Evolutionary conservation across 2,113 vertebrate species (phyloP).

Genomic region (Syngnathus typhle): DNA sequence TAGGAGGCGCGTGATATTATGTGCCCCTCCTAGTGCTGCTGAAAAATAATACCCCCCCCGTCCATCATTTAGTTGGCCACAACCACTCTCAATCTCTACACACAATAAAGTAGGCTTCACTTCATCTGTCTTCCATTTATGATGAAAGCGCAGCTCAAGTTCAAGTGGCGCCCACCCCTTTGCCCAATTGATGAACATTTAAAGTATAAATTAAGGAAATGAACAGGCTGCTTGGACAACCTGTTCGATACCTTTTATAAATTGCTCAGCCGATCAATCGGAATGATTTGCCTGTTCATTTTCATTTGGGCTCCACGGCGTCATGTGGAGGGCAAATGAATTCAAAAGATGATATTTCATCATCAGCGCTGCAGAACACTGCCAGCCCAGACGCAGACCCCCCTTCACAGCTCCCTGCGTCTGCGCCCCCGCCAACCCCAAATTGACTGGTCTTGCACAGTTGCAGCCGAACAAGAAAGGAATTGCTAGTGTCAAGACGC

Average conservation of each 20-base stretch:
- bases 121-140: not conserved
- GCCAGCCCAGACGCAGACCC: constrained; percentile 44
- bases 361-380: constrained; percentile 48
- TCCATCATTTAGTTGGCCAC: too few species aligned
- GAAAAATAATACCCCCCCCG: too few species aligned
- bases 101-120: not conserved
- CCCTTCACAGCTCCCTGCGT: constrained; percentile 47
- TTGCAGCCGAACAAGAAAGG: constrained; percentile 99
- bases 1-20: too few species aligned
- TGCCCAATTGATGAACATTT: constrained; percentile 8
- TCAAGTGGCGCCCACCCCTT: not conserved
- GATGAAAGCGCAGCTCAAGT: not conserved
- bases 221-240: constrained; percentile 51
- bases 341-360: constrained; percentile 68
- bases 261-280: constrained; percentile 56
- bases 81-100: not conserved
- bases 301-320: constrained; percentile 58
- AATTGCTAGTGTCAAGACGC: constrained; percentile 99
- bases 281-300: constrained; percentile 62
- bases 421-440: constrained; percentile 79
- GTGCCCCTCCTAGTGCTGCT: too few species aligned
- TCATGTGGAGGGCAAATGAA: constrained; percentile 59
- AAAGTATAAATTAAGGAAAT: constrained; percentile 45
- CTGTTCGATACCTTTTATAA: constrained; percentile 52
- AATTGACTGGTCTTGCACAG: constrained; percentile 99